Evolutionary conservation across 2,888 invertebrate species (phyloP).

Genomic region (Lamellibrachia columna): DNA sequence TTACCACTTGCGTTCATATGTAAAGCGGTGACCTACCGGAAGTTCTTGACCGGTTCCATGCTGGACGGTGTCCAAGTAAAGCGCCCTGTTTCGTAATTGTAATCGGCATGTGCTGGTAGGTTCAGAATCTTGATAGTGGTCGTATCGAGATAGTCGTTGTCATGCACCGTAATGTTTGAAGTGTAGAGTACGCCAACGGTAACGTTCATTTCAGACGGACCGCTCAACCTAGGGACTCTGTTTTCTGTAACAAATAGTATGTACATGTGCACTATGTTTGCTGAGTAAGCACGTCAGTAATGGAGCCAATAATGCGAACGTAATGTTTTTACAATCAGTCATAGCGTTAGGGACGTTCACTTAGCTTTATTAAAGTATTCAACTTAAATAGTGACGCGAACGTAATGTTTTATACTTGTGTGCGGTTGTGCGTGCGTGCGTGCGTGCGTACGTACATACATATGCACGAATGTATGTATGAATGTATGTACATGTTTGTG

Average conservation of each 20-base stretch:
- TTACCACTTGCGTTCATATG: too few species aligned
- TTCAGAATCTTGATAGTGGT: conserved; percentile 11
- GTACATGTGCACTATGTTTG: neutral
- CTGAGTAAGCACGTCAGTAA: neutral
- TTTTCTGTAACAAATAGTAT: conserved; percentile 1
- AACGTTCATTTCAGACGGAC: conserved; percentile 1
- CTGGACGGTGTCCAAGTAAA: conserved; percentile 11
- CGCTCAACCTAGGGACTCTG: neutral
- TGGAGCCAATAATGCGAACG: neutral
- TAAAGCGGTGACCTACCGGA: neutral
- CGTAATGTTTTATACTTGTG: too few species aligned
- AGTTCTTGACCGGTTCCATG: conserved; percentile 23
- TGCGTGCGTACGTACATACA: neutral
- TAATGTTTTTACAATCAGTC: neutral
- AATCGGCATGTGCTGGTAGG: neutral
- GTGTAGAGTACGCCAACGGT: neutral
- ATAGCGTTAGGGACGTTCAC: neutral
- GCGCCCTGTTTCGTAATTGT: neutral
- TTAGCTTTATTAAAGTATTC: neutral
- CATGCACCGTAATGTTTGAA: neutral
- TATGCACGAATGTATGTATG: neutral
- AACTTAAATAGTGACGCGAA: too few species aligned
- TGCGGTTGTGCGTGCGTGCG: neutral
- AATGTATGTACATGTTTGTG: neutral
- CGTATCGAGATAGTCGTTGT: conserved; percentile 4